Percentiles rank a stretch among this genome's conserved stretches.
Evolutionary conservation across 2,797 vertebrate species (phyloP).

Genomic region (Chloroceryle amazona): DNA sequence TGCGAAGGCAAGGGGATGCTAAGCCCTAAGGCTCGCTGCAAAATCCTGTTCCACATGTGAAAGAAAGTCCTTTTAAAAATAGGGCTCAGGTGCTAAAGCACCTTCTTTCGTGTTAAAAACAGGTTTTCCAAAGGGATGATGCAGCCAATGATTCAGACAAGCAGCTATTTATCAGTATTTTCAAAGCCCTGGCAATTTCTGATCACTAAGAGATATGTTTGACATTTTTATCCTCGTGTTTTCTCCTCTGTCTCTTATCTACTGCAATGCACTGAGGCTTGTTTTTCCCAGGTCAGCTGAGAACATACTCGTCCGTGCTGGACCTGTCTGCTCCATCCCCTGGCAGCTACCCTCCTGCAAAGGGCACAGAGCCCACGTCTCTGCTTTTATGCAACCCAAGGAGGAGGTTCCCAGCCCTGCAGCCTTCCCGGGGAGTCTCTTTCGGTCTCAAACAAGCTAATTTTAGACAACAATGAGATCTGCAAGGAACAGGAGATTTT

Average conservation of each 20-base stretch:
- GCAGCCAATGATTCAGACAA: background rate
- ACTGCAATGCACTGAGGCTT: background rate
- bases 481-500: constrained; percentile 23
- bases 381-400: background rate
- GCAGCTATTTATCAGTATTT: background rate
- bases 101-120: background rate
- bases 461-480: constrained; percentile 57
- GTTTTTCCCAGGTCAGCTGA: background rate
- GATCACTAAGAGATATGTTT: background rate
- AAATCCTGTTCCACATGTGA: background rate
- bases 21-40: background rate
- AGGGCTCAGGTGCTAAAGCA: background rate
- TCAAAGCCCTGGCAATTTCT: background rate
- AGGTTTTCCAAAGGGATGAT: background rate
- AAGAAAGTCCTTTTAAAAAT: background rate
- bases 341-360: background rate
- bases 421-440: background rate
- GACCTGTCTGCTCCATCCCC: background rate
- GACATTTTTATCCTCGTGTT: background rate
- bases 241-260: constrained; percentile 11
- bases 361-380: background rate
- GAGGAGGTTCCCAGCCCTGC: background rate
- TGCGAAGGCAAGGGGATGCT: background rate
- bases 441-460: background rate
- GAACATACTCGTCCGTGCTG: background rate